Percentiles rank a stretch among this genome's conserved stretches.
phyloP scores from a whole-genome alignment of 2,797 vertebrate species.

The Rhinella marina region DNA sequence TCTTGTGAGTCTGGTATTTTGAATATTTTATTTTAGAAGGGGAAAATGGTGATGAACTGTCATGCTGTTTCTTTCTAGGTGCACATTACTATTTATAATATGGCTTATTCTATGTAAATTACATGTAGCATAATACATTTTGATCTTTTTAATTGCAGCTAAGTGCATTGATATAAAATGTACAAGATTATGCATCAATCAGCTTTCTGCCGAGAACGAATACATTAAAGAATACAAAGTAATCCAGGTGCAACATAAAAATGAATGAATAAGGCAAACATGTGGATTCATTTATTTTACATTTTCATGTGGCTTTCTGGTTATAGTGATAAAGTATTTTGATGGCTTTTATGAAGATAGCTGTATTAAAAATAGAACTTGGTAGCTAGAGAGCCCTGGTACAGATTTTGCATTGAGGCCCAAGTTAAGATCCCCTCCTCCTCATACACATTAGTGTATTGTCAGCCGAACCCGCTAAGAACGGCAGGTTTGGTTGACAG shows the following conservation, averaged over 20 bases:
- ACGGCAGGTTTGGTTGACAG: no score
- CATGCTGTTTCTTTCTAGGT: not conserved
- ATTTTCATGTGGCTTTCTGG: no score
- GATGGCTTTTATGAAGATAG: no score
- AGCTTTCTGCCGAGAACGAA: not conserved
- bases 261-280: not conserved
- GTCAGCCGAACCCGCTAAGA: no score
- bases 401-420: no score
- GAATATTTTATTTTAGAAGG: not conserved
- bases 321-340: no score
- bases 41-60: not conserved
- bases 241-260: slow-evolving; percentile 14
- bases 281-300: not conserved
- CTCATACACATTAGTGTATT: no score
- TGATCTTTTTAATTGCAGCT: not conserved
- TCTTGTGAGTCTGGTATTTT: not conserved
- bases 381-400: no score
- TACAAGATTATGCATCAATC: slow-evolving; percentile 15
- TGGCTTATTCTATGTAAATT: no score
- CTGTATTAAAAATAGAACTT: no score
- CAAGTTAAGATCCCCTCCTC: no score
- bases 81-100: no score
- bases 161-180: slow-evolving; percentile 17
- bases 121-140: not conserved
- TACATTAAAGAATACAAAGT: slow-evolving; percentile 18